Conservation (phyloP, 2,888 invertebrate species). For the Hyposoter dolosus region DNA sequence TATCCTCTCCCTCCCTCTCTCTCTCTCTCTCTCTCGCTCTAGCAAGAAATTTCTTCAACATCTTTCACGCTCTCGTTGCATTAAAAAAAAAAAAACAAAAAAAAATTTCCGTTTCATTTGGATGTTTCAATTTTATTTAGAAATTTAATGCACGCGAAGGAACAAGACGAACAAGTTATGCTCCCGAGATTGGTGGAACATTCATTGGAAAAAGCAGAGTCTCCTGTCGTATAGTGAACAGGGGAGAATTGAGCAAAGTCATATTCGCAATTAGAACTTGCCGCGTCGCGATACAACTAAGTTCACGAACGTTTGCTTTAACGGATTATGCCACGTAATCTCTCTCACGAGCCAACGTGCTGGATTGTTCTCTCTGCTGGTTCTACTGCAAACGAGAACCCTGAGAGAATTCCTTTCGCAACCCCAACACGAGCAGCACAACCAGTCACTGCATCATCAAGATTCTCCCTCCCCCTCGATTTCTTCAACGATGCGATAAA, state of each 20-base stretch:
- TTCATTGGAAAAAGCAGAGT: constrained; percentile 24
- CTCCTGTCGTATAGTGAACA: constrained; percentile 28
- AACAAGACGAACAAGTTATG: not conserved
- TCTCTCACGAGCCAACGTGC: constrained; percentile 73
- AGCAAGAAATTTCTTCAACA: constrained; percentile 54
- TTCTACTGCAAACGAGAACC: constrained; percentile 13
- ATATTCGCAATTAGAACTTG: constrained; percentile 83
- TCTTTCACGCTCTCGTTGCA: constrained; percentile 38
- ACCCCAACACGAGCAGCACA: not conserved
- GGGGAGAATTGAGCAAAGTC: constrained; percentile 82
- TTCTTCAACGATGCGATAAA: not conserved
- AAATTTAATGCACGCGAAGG: not conserved
- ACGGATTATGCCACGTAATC: constrained; percentile 82
- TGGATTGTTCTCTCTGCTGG: constrained; percentile 28
- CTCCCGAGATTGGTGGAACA: constrained; percentile 36
- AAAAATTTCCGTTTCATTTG: no score
- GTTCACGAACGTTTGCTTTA: constrained; percentile 78
- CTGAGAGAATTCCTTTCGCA: constrained; percentile 58
- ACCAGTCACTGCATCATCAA: constrained; percentile 55
- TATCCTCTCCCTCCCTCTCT: constrained; percentile 10
- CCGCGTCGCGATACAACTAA: constrained; percentile 42
- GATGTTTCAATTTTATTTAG: no score
- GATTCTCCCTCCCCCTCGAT: constrained; percentile 43
- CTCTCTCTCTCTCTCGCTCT: no score
- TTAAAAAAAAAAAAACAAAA: constrained; percentile 23